Evolutionary conservation across 35 echinoderm and acorn worm genomes (phyloP).

Genomic region (Heliocidaris erythrogramma): DNA sequence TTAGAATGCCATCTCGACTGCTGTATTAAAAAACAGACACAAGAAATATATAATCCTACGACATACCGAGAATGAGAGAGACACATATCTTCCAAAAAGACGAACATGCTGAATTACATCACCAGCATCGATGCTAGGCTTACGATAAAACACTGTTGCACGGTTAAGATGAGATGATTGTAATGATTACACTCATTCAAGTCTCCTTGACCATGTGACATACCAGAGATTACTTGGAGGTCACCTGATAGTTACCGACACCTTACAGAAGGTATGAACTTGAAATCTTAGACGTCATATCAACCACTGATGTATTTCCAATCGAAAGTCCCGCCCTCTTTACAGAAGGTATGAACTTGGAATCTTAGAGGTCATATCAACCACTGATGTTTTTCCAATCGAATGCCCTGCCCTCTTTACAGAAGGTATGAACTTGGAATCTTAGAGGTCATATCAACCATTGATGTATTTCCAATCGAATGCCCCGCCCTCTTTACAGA

Average conservation of each 20-base stretch:
- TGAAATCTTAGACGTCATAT: neutral
- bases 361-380: too few species aligned
- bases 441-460: too few species aligned
- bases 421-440: too few species aligned
- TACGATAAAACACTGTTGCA: neutral
- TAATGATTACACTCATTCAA: neutral
- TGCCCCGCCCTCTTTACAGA: too few species aligned
- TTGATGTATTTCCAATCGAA: too few species aligned
- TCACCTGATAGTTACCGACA: neutral
- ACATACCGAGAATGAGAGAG: neutral
- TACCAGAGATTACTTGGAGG: neutral
- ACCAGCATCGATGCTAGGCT: neutral
- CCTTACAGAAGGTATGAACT: neutral
- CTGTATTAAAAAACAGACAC: too few species aligned
- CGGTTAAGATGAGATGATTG: neutral
- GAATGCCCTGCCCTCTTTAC: too few species aligned
- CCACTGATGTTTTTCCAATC: too few species aligned
- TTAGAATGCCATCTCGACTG: too few species aligned
- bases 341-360: too few species aligned
- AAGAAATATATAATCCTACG: too few species aligned
- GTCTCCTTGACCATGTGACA: neutral
- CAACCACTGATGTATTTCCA: neutral
- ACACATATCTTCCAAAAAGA: neutral
- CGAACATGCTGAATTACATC: neutral
- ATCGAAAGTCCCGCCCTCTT: neutral